These are phyloP conservation scores for Urocolius indicus DNA, from an alignment of 2,113 vertebrate genomes.

Conservation along the genomic window DNA sequence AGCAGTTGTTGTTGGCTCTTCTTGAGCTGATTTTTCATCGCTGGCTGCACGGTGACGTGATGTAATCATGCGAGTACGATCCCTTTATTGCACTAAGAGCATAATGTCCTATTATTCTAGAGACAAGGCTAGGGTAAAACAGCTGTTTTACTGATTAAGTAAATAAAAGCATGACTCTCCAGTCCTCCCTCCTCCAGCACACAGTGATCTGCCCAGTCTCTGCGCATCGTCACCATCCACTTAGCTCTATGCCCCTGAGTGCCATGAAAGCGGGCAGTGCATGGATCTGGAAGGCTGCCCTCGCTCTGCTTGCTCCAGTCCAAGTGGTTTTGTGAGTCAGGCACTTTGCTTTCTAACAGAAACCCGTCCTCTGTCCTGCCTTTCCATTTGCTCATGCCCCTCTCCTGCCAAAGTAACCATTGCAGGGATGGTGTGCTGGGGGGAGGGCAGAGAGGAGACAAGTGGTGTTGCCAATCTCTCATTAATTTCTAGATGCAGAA, in stretches of 20 bases:
- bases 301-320: neutral
- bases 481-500: conserved; percentile 62
- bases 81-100: conserved; percentile 3
- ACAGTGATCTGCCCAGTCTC: neutral
- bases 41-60: neutral
- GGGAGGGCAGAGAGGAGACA: neutral
- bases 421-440: neutral
- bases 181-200: neutral
- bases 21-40: conserved; percentile 7
- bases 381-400: conserved; percentile 77
- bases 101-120: conserved; percentile 13
- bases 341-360: conserved; percentile 19
- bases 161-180: neutral
- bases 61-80: neutral
- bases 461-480: neutral
- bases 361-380: conserved; percentile 6
- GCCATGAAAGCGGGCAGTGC: neutral
- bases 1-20: conserved; percentile 53
- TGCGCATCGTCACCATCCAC: neutral
- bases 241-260: neutral
- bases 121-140: neutral
- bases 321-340: conserved; percentile 67
- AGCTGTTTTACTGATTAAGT: conserved; percentile 4
- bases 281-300: conserved; percentile 56
- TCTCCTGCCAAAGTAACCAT: conserved; percentile 75